Conservation (phyloP, 2,797 vertebrate species). For the Nannoperca australis region DNA sequence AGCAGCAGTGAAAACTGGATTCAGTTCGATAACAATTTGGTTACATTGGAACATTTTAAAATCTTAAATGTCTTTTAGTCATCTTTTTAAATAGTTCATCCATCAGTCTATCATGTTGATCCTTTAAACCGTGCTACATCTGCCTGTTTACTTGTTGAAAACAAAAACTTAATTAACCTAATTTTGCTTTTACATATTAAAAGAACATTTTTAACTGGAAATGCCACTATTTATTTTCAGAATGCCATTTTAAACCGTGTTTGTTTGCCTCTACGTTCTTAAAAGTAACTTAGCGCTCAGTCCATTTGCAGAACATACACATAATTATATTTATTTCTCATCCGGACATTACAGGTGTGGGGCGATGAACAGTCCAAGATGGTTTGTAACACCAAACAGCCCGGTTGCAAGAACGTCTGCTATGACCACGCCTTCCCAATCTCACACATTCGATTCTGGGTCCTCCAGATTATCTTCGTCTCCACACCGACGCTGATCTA, state of each 20-base stretch:
- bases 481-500: conserved; percentile 93
- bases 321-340: not conserved
- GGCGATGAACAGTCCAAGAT: conserved; percentile 96
- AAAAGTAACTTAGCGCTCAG: not conserved
- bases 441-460: conserved; percentile 96
- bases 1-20: not conserved
- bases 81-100: not conserved
- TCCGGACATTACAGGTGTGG: conserved; percentile 82
- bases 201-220: not conserved
- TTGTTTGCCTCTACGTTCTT: not conserved
- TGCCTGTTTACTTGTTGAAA: not conserved
- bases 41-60: not conserved
- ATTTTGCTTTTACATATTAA: not conserved
- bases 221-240: not conserved
- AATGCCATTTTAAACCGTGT: not conserved
- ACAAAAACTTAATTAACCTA: not conserved
- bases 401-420: conserved; percentile 95
- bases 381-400: conserved; percentile 94
- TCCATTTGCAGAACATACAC: not conserved
- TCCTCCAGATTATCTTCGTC: conserved; percentile 95
- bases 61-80: not conserved
- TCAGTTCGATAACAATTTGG: not conserved
- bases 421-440: conserved; percentile 97
- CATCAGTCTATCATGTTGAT: not conserved
- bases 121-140: not conserved